Evolutionary conservation across 64 coral and sea anemone species (phyloP).

Genomic region (Montipora efflorescens): DNA sequence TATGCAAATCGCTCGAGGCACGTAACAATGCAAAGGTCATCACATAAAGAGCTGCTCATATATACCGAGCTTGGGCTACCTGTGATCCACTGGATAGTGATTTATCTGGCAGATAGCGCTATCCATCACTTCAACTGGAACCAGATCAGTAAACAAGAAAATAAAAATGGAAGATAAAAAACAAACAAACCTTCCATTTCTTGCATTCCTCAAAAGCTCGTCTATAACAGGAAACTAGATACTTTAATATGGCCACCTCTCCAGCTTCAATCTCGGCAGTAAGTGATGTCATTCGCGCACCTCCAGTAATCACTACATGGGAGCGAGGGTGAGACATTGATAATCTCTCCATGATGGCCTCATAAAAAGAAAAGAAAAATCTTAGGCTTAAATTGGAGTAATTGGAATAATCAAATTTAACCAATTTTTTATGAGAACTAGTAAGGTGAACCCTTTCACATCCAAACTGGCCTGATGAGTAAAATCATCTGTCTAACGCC

Average conservation of each 20-base stretch:
- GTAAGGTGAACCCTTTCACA: too few species aligned
- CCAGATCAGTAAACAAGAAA: neutral
- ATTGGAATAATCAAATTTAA: too few species aligned
- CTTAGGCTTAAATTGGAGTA: neutral
- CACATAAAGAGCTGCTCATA: too few species aligned
- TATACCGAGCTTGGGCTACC: too few species aligned
- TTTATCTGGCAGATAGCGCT: too few species aligned
- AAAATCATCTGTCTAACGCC: too few species aligned
- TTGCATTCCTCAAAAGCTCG: conserved; percentile 46
- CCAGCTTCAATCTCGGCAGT: conserved; percentile 72
- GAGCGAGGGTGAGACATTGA: conserved; percentile 47
- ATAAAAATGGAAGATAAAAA: neutral
- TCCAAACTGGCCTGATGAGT: too few species aligned
- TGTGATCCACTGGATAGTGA: too few species aligned
- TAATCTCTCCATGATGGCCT: conserved; percentile 73
- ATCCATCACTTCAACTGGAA: too few species aligned
- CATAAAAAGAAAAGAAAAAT: neutral
- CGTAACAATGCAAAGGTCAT: too few species aligned
- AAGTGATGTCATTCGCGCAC: conserved; percentile 50
- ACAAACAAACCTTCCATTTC: conserved; percentile 60
- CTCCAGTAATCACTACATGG: conserved; percentile 62
- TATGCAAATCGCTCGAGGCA: too few species aligned
- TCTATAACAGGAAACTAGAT: conserved; percentile 56
- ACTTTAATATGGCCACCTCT: conserved; percentile 56
- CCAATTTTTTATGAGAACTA: too few species aligned